These are phyloP conservation scores for Phalacrocorax brasilianus DNA, from an alignment of 2,113 vertebrate genomes.

Conservation along the genomic window DNA sequence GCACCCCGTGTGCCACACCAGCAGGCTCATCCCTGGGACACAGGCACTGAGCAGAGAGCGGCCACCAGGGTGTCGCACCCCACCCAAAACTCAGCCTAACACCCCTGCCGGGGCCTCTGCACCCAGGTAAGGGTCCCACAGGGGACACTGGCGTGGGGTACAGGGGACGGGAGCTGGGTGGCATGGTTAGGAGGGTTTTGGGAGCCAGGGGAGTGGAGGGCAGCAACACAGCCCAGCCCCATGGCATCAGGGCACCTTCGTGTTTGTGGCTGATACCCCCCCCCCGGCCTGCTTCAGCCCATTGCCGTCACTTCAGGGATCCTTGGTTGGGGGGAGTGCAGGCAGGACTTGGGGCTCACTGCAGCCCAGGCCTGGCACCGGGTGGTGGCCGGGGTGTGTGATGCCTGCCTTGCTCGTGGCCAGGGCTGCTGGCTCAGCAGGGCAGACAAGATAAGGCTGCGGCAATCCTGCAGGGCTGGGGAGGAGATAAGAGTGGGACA, in stretches of 20 bases:
- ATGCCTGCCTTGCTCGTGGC: fast-evolving
- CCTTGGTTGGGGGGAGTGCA: fast-evolving
- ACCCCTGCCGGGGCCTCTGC: fast-evolving
- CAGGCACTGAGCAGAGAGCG: fast-evolving
- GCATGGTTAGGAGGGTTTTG: background rate
- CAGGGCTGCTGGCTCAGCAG: constrained; percentile 15
- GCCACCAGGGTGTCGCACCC: background rate
- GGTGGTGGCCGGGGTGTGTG: background rate
- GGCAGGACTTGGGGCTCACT: background rate
- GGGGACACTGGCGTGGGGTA: background rate
- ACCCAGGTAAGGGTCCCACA: background rate
- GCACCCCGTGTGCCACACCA: background rate
- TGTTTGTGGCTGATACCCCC: too few relatives aligned
- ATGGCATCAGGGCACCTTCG: background rate
- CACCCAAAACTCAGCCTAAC: background rate
- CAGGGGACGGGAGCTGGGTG: background rate
- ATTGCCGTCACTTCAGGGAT: background rate
- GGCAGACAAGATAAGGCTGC: background rate
- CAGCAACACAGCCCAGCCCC: background rate
- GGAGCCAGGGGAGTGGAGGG: background rate
- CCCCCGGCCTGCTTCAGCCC: background rate
- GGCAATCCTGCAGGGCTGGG: background rate
- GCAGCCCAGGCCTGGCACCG: background rate
- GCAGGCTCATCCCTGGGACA: background rate
- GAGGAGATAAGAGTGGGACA: background rate